Percentiles rank a stretch among this genome's conserved stretches.
Evolutionary conservation across 2,113 vertebrate genomes (phyloP).

Genomic region (Caranx melampygus): DNA sequence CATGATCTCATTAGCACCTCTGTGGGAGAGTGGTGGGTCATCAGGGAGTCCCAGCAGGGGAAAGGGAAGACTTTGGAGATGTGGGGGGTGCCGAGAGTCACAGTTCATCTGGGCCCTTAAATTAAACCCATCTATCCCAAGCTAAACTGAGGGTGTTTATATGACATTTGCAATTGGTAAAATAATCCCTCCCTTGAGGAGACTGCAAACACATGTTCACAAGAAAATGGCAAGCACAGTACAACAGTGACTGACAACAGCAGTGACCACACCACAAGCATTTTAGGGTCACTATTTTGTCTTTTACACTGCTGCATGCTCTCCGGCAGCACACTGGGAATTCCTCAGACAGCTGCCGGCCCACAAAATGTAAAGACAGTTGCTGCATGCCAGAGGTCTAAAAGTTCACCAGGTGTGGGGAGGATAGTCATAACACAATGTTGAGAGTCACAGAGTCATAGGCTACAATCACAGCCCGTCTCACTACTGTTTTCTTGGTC

Average conservation of each 20-base stretch:
- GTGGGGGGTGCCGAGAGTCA: constrained; percentile 38
- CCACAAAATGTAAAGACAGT: constrained; percentile 67
- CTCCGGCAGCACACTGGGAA: constrained; percentile 10
- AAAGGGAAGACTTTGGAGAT: constrained; percentile 3
- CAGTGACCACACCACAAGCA: neutral
- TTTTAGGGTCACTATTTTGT: neutral
- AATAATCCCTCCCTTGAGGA: neutral
- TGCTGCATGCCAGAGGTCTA: constrained; percentile 62
- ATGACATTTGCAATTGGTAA: neutral
- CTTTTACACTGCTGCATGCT: neutral
- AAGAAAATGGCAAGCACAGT: neutral
- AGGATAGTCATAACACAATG: constrained; percentile 32
- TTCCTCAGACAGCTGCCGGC: constrained; percentile 64
- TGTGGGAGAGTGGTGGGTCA: constrained; percentile 28
- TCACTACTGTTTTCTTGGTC: constrained; percentile 26
- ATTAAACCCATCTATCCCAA: no score
- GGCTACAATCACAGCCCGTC: neutral
- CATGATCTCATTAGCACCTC: constrained; percentile 60
- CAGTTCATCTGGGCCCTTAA: constrained; percentile 33
- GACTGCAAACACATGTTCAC: neutral
- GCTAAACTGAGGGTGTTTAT: neutral
- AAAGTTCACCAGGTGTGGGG: constrained; percentile 51
- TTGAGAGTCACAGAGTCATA: constrained; percentile 10
- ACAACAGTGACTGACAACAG: neutral
- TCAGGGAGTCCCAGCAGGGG: constrained; percentile 56